Base-by-base conservation (phyloP, 1,140 invertebrate genomes). In the Apolygus lucorum region DNA sequence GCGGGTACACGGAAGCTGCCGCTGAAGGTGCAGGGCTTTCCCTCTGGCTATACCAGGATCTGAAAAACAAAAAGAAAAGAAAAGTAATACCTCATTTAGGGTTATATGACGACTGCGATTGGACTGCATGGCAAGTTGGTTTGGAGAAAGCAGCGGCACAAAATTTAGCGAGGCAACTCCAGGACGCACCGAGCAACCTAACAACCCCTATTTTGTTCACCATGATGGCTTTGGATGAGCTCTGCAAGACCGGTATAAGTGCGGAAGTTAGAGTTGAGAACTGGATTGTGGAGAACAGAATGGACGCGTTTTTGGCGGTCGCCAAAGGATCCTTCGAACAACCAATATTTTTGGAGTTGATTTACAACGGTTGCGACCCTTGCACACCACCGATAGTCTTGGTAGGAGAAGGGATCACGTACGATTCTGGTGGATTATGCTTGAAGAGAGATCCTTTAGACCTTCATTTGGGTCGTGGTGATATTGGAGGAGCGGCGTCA, bases 401-500 rank as follows among this genome's bases (percentile, higher is more conserved):
- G 63, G 71, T 78, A 71, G 82, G 81, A 21, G 82, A 87, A 78
- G 87, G 87, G 8, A 79, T 88, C 21, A 87, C 85, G 1, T 88
- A 87, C 79, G 86, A 88, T 75, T 84, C 83, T 73, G 87, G 87
- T 66, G 87, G 87, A 28, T 82, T 88, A 24, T 85, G 84, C 52
- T 69, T 88, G 8, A 88, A 87, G 74, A 80, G 80, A 1, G 75
- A 76, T 8, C 8, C 8, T 17, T 17, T 24, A 78, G 81, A 28
- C n/a, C n/a, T n/a, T n/a, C n/a, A n/a, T n/a, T n/a, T n/a, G n/a
- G n/a, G 79, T 82, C 34, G 87, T 87, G 82, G 81, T 83, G 70
- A 77, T 79, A 52, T 87, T 87, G 85, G 75, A 86, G 69, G 86
- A 80, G n/a, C 87, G 88, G 24, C 87, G 88, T 86, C 85, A 84